Conservation (phyloP, 2,888 invertebrate genomes). For the Noctua fimbriata region DNA sequence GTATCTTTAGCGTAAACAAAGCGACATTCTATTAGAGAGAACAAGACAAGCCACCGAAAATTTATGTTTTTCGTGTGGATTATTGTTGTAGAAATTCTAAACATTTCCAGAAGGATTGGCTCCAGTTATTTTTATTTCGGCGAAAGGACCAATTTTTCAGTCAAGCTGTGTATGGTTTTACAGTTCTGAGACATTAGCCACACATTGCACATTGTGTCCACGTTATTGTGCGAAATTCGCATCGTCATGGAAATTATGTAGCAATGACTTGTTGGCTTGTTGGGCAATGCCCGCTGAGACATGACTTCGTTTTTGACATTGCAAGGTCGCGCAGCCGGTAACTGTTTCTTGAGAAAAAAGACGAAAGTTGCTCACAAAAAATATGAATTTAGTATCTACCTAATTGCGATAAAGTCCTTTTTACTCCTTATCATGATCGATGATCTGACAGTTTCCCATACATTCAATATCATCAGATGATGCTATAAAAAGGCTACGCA, state of each 20-base stretch:
- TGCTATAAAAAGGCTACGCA: neutral
- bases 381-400: neutral
- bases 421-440: neutral
- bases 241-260: slow-evolving; percentile 27
- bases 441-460: too few species aligned
- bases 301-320: slow-evolving; percentile 42
- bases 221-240: slow-evolving; percentile 18
- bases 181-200: neutral
- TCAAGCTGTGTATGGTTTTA: neutral
- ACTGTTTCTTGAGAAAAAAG: slow-evolving; percentile 18
- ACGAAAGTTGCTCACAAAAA: slow-evolving; percentile 31
- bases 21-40: neutral
- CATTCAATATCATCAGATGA: neutral
- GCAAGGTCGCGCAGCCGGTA: slow-evolving; percentile 45
- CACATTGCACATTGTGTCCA: slow-evolving; percentile 4
- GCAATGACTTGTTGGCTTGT: slow-evolving; percentile 41
- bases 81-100: neutral
- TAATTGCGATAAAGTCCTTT: neutral
- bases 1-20: neutral
- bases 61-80: neutral
- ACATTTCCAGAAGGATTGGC: neutral
- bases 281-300: slow-evolving; percentile 43
- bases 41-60: neutral
- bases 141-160: neutral
- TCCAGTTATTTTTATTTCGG: neutral